phyloP scores from a whole-genome alignment of 2,888 invertebrate genomes.

The Shargacucullia verbasci region DNA sequence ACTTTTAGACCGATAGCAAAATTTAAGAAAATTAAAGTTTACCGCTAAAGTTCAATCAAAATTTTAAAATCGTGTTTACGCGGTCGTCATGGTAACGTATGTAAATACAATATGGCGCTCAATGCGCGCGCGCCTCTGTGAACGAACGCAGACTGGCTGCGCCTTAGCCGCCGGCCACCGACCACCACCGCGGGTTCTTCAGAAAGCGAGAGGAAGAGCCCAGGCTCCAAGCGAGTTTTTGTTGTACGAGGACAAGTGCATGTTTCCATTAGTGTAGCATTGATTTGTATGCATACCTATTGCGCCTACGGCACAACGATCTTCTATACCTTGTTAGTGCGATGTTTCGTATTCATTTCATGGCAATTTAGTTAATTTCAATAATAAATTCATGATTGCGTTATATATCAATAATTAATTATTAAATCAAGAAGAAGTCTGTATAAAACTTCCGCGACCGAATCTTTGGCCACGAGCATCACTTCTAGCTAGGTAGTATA shows the following conservation, averaged over 20 bases:
- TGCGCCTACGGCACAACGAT: constrained; percentile 53
- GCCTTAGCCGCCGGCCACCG: constrained; percentile 71
- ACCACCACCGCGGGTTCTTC: constrained; percentile 73
- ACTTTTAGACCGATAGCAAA: constrained; percentile 35
- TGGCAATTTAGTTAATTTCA: constrained; percentile 27
- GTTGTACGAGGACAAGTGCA: constrained; percentile 82
- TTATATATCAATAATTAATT: constrained; percentile 4
- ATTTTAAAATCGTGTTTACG: constrained; percentile 70
- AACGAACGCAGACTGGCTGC: constrained; percentile 81
- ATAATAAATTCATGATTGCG: constrained; percentile 6
- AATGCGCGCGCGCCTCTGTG: constrained; percentile 83
- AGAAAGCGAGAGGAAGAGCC: constrained; percentile 85
- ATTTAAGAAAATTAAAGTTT: constrained; percentile 30
- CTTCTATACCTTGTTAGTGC: constrained; percentile 45
- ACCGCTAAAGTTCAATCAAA: constrained; percentile 43
- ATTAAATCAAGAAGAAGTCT: constrained; percentile 1
- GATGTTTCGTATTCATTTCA: constrained; percentile 29
- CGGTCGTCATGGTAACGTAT: constrained; percentile 85
- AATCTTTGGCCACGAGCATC: neutral
- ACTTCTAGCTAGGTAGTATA: neutral
- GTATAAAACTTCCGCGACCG: constrained; percentile 2
- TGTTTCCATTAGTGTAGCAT: constrained; percentile 70
- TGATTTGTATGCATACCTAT: constrained; percentile 59
- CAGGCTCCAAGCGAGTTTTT: constrained; percentile 81
- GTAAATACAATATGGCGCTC: constrained; percentile 79